Percentiles rank a stretch among this genome's conserved stretches.
Conservation (phyloP, 2,113 vertebrate species). For the Sturnira hondurensis region DNA sequence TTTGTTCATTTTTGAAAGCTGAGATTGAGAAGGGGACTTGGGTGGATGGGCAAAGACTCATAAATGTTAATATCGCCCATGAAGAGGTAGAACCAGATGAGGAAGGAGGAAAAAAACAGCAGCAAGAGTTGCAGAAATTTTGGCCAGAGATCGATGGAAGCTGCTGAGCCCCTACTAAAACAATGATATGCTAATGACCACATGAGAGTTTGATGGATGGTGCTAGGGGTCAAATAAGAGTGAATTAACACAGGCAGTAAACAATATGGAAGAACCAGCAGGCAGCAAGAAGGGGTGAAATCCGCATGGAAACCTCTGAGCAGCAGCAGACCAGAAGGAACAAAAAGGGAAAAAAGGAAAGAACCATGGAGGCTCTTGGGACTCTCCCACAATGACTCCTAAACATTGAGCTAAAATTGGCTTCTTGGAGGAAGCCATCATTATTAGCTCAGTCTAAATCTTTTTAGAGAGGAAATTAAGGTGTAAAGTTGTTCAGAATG, state of each 20-base stretch:
- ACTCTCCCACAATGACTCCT: neutral
- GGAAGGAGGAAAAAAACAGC: slow-evolving; percentile 14
- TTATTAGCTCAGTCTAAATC: neutral
- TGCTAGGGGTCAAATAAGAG: slow-evolving; percentile 46
- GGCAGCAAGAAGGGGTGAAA: neutral
- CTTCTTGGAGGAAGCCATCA: neutral
- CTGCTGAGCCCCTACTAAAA: slow-evolving; percentile 16
- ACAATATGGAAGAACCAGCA: neutral
- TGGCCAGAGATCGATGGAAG: neutral
- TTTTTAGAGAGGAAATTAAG: slow-evolving; percentile 27
- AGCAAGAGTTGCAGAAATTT: neutral
- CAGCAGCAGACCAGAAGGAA: neutral
- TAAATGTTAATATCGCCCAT: neutral
- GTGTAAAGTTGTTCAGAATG: slow-evolving; percentile 9
- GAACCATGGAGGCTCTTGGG: neutral
- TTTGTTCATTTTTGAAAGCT: slow-evolving; percentile 36
- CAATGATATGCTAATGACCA: neutral
- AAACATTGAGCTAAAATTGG: neutral
- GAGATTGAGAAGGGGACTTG: neutral
- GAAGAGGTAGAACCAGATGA: neutral
- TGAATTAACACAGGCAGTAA: slow-evolving; percentile 28
- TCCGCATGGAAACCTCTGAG: neutral
- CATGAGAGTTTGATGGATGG: slow-evolving; percentile 38
- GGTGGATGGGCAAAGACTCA: neutral
- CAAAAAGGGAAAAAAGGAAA: neutral